Evolutionary conservation across 2,888 invertebrate genomes (phyloP), one percentile per base, ranked within the genome.

Genomic region (Drosophila emarginata): DNA sequence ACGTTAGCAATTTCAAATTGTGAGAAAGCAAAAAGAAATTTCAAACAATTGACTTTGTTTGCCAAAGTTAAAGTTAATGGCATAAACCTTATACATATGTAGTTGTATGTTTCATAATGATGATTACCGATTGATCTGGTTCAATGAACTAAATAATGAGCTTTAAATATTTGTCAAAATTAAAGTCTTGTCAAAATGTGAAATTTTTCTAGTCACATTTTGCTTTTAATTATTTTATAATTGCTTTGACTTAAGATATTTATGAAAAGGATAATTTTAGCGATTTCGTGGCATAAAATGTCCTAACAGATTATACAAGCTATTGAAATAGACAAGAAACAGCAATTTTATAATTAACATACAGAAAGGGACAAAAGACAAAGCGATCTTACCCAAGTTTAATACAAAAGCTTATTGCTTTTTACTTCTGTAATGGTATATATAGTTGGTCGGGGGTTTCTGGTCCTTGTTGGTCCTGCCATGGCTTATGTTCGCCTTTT

Each of bases 311-410:
- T 45, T 45, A 21, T 45, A 21, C 45, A 45, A 45, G 45, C 45
- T 21, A 45, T 18, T 9, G 32, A 7, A 32, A 32, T 32, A 11
- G 32, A 11, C 32, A 32, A 14, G 45, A 12, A 21, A 45, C 21
- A 14, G 45, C 21, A 21, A 21, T 45, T 45, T 45, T 45, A 45
- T 45, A 45, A 45, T 45, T 45, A 45, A 45, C 45, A 45, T 45
- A 32, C 11, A 4, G 4, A 11, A 45, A 45, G 45, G 45, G 45
- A 45, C 45, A 45, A 45, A 45, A 12, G 45, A 45, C 45, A 45
- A 45, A 45, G 45, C 45, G 45, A 45, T 45, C 45, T 45, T 45
- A 21, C 18, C 45, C 45, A 45, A 12, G 45, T 45, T 21, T 21
- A 12, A 21, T 18, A 14, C 18, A 18, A 45, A 45, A 45, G 45